A percentile compares a stretch with the other conserved stretches of the same genome.
These are phyloP conservation scores for Boleophthalmus pectinirostris DNA, from an alignment of 2,113 vertebrate species.

Conservation along the genomic window DNA sequence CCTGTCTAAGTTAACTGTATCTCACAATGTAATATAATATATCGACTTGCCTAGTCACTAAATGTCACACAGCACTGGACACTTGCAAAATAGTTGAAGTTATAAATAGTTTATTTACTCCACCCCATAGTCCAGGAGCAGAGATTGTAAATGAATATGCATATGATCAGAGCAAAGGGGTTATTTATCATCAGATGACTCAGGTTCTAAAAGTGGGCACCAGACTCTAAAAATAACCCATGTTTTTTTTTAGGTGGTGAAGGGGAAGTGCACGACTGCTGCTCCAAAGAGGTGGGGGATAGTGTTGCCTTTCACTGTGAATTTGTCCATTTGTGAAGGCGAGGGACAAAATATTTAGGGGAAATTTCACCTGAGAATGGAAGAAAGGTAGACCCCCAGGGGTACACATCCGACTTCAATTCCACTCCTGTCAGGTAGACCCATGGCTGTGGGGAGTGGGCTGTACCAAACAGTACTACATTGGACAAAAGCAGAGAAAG, in stretches of 20 bases:
- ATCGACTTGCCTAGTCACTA: slow-evolving; percentile 43
- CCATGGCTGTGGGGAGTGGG: slow-evolving; percentile 49
- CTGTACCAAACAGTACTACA: slow-evolving; percentile 19
- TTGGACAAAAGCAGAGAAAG: slow-evolving; percentile 1
- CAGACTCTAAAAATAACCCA: slow-evolving; percentile 35
- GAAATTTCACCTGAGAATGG: slow-evolving; percentile 67
- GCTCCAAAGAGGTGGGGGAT: slow-evolving; percentile 71
- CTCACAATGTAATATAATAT: slow-evolving; percentile 45
- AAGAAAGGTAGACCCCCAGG: slow-evolving; percentile 64
- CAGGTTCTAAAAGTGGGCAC: slow-evolving; percentile 23
- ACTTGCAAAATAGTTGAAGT: slow-evolving; percentile 62
- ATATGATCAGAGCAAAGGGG: slow-evolving; percentile 51
- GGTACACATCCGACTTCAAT: slow-evolving; percentile 62
- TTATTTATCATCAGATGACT: slow-evolving; percentile 38
- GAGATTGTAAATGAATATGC: slow-evolving; percentile 70
- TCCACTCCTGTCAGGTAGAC: slow-evolving; percentile 61
- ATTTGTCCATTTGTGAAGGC: slow-evolving; percentile 72
- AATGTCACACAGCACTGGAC: slow-evolving; percentile 64
- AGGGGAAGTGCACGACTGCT: slow-evolving; percentile 72
- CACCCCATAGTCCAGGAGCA: slow-evolving; percentile 38
- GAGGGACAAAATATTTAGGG: slow-evolving; percentile 71
- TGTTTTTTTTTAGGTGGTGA: slow-evolving; percentile 32
- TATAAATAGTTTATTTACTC: slow-evolving; percentile 63
- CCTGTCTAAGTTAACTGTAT: slow-evolving; percentile 9
- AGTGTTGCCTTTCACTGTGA: slow-evolving; percentile 74